Base-by-base conservation (phyloP, 1,140 invertebrate genomes). In the Aplysia californica region DNA sequence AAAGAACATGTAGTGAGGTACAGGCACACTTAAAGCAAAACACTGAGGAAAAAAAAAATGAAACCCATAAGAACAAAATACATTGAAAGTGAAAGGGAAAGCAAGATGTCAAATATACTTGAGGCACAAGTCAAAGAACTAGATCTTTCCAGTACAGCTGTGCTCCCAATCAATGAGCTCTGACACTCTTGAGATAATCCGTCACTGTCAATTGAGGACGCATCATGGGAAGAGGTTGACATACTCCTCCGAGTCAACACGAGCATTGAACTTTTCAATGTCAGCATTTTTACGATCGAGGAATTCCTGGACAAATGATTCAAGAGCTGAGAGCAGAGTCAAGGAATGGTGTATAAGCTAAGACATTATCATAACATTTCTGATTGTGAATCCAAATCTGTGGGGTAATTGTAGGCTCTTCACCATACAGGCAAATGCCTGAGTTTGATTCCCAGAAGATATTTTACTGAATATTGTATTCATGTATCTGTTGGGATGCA, bases 201-300 rank as follows among this genome's bases (percentile, higher is more conserved):
- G 33, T 35, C 6, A 44, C 26, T 69, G 20, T 10, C 5, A n/a
- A 31, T 18, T 18, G 2, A 10, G 26, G 10, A 56, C 18, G 0
- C 33, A 38, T 76, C 61, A 80, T 20, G 79, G 75, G 61, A 86
- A 87, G 35, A 87, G 70, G 69, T 85, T 83, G 1, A 76, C 74
- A 72, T 80, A 87, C 21, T 73, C 79, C 31, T 75, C 76, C 10
- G 79, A 59, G 41, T 86, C 85, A 3, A 83, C 80, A 66, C 82
- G 73, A 1, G 66, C 65, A 73, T 87, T 87, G 77, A 78, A 83
- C 31, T 78, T 77, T 36, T 78, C 66, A 18, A 86, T 81, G 26
- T 83, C 83, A 64, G 77, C 74, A 66, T 87, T 87, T 66, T 77
- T 85, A 3, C 77, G 44, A n/a, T 79, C 73, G 0, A 87, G 33